Conservation (phyloP, 1,140 invertebrate genomes). For the Eubasilissa regina region DNA sequence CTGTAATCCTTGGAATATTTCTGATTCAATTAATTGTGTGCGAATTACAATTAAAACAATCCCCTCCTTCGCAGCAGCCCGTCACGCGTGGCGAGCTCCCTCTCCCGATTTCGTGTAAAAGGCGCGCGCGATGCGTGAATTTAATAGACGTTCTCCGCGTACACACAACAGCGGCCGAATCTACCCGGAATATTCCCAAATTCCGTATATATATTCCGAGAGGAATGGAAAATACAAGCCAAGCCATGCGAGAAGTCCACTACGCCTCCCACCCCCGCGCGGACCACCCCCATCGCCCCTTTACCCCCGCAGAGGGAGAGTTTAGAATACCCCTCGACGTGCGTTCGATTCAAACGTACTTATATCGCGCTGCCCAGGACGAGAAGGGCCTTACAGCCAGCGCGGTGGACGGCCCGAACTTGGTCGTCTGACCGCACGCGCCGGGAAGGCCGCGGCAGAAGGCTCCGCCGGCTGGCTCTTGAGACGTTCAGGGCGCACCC, state of each 20-base stretch:
- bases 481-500: slow-evolving; percentile 47
- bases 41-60: slow-evolving; percentile 28
- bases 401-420: slow-evolving; percentile 38
- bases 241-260: slow-evolving; percentile 60
- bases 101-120: slow-evolving; percentile 16
- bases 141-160: slow-evolving; percentile 27
- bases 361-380: slow-evolving; percentile 42
- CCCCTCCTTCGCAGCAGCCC: neutral
- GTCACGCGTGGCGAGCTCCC: slow-evolving; percentile 2
- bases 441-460: slow-evolving; percentile 12
- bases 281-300: neutral
- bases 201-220: slow-evolving; percentile 35
- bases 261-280: slow-evolving; percentile 44
- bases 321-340: slow-evolving; percentile 52
- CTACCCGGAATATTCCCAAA: slow-evolving; percentile 17
- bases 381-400: slow-evolving; percentile 49
- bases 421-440: slow-evolving; percentile 46
- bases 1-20: no score
- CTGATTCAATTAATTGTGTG: slow-evolving; percentile 4
- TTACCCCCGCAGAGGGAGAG: slow-evolving; percentile 21
- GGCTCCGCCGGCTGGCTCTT: slow-evolving; percentile 10
- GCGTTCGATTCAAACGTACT: slow-evolving; percentile 60
- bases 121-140: slow-evolving; percentile 31
- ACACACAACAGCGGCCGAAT: slow-evolving; percentile 20
- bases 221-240: slow-evolving; percentile 59